Percentiles rank a stretch among this genome's conserved stretches.
Conservation (phyloP, 2,888 invertebrate species). For the Nebria salina region DNA sequence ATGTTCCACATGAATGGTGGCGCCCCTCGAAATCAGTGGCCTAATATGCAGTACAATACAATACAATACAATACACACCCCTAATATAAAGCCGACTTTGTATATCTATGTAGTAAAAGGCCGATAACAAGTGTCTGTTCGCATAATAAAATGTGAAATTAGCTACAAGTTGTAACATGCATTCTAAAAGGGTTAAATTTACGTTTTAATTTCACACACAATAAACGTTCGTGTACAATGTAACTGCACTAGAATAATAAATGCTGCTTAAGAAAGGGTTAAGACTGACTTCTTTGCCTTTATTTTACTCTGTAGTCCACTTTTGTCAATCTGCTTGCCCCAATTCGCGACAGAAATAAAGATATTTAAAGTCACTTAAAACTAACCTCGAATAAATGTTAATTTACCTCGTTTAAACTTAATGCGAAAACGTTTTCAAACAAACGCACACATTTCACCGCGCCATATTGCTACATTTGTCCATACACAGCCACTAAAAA, state of each 20-base stretch:
- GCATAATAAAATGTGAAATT: conserved; percentile 54
- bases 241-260: conserved; percentile 54
- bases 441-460: too few species aligned
- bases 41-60: not conserved
- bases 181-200: conserved; percentile 60
- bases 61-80: not conserved
- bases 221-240: conserved; percentile 55
- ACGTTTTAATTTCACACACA: conserved; percentile 64
- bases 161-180: conserved; percentile 50
- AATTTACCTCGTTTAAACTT: not conserved
- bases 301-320: conserved; percentile 60
- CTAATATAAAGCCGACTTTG: not conserved
- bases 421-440: not conserved
- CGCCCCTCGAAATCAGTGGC: conserved; percentile 14
- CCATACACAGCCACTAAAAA: too few species aligned
- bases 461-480: too few species aligned
- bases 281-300: conserved; percentile 49
- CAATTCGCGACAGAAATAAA: not conserved
- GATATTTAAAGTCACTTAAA: not conserved
- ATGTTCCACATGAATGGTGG: conserved; percentile 23
- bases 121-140: conserved; percentile 27
- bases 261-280: conserved; percentile 55
- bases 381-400: not conserved
- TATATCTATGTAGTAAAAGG: not conserved
- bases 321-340: conserved; percentile 52